Conservation (phyloP, 2,888 invertebrate species). For the Eupithecia subfuscata region DNA sequence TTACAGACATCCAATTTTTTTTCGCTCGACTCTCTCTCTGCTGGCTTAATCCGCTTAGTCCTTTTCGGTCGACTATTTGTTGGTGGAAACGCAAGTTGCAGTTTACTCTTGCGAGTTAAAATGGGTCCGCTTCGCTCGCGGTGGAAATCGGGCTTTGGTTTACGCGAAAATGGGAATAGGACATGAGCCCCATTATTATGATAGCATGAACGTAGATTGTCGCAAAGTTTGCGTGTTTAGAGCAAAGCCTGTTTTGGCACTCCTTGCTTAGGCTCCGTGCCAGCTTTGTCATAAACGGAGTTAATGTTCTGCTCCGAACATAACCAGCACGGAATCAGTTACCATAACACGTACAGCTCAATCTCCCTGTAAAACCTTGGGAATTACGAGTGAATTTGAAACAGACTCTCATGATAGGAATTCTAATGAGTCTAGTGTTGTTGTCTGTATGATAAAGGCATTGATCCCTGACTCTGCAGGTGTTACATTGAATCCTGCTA, state of each 20-base stretch:
- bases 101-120: no score
- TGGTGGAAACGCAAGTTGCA: no score
- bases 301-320: constrained; percentile 47
- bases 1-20: no score
- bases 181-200: constrained; percentile 16
- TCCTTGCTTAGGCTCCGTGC: constrained; percentile 56
- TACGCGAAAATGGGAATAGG: constrained; percentile 12
- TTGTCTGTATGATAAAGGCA: not conserved
- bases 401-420: constrained; percentile 8
- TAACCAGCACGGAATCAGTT: constrained; percentile 50
- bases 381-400: constrained; percentile 10
- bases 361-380: constrained; percentile 26
- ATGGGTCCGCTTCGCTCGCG: no score
- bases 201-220: constrained; percentile 39
- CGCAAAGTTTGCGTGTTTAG: constrained; percentile 49
- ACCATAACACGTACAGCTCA: constrained; percentile 40
- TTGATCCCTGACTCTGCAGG: not conserved
- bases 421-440: constrained; percentile 4
- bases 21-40: no score
- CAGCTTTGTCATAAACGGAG: constrained; percentile 50
- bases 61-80: no score
- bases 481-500: not conserved
- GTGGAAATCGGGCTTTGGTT: no score
- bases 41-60: no score
- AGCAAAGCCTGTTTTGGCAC: constrained; percentile 57